Base-by-base conservation (phyloP, 1,140 invertebrate genomes). In the Tetramorium parvispinum region DNA sequence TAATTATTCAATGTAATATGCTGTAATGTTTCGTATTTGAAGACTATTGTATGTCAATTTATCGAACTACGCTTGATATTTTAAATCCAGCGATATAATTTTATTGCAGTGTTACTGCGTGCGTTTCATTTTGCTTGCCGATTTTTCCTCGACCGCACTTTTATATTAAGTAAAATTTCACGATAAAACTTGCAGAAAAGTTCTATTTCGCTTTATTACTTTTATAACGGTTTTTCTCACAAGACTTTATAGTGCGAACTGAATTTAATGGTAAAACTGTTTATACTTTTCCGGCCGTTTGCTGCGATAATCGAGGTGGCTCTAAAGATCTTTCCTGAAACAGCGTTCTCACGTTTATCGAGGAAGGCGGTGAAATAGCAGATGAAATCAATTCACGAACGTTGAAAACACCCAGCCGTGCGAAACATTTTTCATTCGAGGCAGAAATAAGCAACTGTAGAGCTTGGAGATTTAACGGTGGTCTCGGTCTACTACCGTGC, bases 401-500 rank as follows among this genome's bases (percentile, higher is more conserved):
- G 65, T 71, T 57, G 37, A 21, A 55, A 59, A 37, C 37, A 73
- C 79, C 24, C 40, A 46, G 24, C 53, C 65, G 37, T 73, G 53
- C 6, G 24, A 83, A 59, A 83, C 7, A 59, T 13, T 83, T 71
- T 70, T 81, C 10, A 73, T 73, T 73, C 18, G 24, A 2, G n/a
- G 3, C 40, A 73, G 18, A 32, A 68, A 40, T 32, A 59, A 46
- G 37, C 5, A 43, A 32, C 24, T 82, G 59, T 46, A 63, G 3
- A n/a, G 11, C 46, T 27, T 73, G 16, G 40, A 73, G 24, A 59
- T 83, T 68, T 89, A 88, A 89, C 82, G 87, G 70, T 76, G 27
- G 68, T 77, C 59, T 78, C 70, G 83, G 49, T 89, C 77, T 89
- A 79, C 57, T 83, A 78, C 27, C 46, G 57, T 66, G 68, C 27